Evolutionary conservation across 2,888 invertebrate genomes (phyloP), one percentile per base, ranked within the genome.

Genomic region (Perdita meconis): DNA sequence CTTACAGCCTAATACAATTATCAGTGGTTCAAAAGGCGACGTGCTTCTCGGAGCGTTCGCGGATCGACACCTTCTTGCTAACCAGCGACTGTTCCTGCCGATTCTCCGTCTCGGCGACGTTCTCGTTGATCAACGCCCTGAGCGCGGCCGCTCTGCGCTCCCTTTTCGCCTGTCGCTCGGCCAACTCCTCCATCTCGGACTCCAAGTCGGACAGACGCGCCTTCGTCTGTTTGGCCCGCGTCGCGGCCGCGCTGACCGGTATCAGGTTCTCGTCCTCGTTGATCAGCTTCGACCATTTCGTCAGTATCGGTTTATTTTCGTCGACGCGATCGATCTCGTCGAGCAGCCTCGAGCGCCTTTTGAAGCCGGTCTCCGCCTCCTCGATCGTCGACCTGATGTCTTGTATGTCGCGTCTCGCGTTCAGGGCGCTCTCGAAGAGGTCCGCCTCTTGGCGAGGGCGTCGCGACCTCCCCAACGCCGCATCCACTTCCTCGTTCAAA

Each of bases 101-200:
- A n/a, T 88, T 89, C 68, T 95, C 95, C 1, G 80, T 38, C 5
- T 93, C 92, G 86, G 64, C 89, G 13, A 93, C 92, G 60, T 89
- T 93, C 86, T 94, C 96, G 61, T 95, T 95, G 19, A 96, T 94
- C 30, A 96, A 91, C 0, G 95, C 95, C 65, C 95, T 94, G 36
- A 96, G 94, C 64, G 95, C 95, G 0, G 96, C 96, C 1, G 95
- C 94, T 55, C 96, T 94, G 74, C 95, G 95, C 89, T 96, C 96
- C 80, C 96, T 94, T 22, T 95, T 94, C 0, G 95, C 95, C 86
- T 94, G 95, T 87, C 95, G 94, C 87, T 96, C 96, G 19, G 93
- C 95, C 73, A 96, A 92, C 83, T 95, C 95, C 50, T 95, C 94
- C 95, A 96, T 96, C 91, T 97, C 96, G 60, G 95, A 95, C 88